Evolutionary conservation across 2,797 vertebrate genomes (phyloP), one percentile per base, ranked within the genome.

Genomic region (Tauraco hartlaubi): DNA sequence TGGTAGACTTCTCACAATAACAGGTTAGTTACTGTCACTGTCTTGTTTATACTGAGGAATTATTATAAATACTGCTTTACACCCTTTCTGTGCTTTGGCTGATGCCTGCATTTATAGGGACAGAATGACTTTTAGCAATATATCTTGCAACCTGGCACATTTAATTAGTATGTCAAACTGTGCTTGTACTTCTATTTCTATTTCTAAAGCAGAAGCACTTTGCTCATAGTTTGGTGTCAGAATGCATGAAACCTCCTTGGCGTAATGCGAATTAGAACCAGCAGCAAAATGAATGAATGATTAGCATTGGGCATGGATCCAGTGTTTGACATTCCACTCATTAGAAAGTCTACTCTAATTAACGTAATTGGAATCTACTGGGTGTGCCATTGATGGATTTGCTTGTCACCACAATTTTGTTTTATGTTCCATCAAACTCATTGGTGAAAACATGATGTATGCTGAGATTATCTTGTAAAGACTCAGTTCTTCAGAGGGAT

Each of bases 361-460:
- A 97, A 96, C 15, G 87, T 97, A 97, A 96, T 96, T 96, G 96
- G 97, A 96, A 97, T 97, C 93, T 97, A 97, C 96, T 97, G 96
- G 97, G 95, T 97, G 96, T 97, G 96, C 95, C 91, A 94, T 94
- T 97, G 97, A 97, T 97, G 96, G 96, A 97, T 97, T 97, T 97
- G 80, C 96, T 93, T 96, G 97, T 97, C 96, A 97, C 88, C 92
- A 88, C 94, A 90, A 90, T 92, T 96, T 96, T 97, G 92, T 97
- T 96, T 97, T 92, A 96, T 97, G 89, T 97, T 97, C 96, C 93
- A 97, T 96, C 92, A 97, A 87, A 93, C 79, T 96, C 96, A 94
- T 94, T 96, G 96, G 96, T 95, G 94, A 97, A 96, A 96, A 97
- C 96, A 96, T 96, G 95, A 97, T 95, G 61, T 96, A 88, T 95